Evolutionary conservation across 2,113 vertebrate genomes (phyloP), one percentile per base, ranked within the genome.

Genomic region (Galemys pyrenaicus): DNA sequence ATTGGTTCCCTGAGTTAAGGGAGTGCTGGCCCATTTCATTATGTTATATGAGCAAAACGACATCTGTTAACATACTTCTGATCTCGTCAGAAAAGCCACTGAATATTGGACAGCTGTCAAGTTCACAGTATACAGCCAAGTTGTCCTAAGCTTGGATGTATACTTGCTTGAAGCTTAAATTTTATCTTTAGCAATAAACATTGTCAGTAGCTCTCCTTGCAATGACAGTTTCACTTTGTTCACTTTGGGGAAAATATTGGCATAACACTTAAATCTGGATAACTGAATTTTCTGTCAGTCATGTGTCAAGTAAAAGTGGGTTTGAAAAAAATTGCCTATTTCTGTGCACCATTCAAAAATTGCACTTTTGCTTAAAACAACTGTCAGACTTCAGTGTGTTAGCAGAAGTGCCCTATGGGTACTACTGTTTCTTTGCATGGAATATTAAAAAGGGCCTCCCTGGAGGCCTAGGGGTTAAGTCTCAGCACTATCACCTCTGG

Each of bases 181-280:
- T 81, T 88, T 92, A 64, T 88, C 86, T 81, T 73, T 70, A 88
- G 44, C n/a, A 68, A 73, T 80, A 82, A 91, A 77, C 84, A 65
- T 19, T 70, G 32, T 65, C 58, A 28, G 15, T 92, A 77, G 35
- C 84, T 93, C 93, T 83, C 56, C 67, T 75, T 68, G 79, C 91
- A 91, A 89, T 73, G 46, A 67, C 75, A 89, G 62, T 86, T 95
- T 87, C 15, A 24, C 30, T 65, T 77, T 54, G 32, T 82, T 58
- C 49, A 46, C 87, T 91, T 86, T 49, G 1, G 2, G 19, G 30
- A 74, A 89, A 91, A 26, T 75, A 77, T 84, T 35, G 77, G 37
- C 73, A 56, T 86, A 49, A 88, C 75, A 58, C 10, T 22, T 8
- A 79, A 26, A 19, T 89, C 39, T 87, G 5, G 64, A 39, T 58